Percentiles rank a stretch among this genome's conserved stretches.
phyloP scores from a whole-genome alignment of 2,113 vertebrate species.

The Cebidichthys violaceus region DNA sequence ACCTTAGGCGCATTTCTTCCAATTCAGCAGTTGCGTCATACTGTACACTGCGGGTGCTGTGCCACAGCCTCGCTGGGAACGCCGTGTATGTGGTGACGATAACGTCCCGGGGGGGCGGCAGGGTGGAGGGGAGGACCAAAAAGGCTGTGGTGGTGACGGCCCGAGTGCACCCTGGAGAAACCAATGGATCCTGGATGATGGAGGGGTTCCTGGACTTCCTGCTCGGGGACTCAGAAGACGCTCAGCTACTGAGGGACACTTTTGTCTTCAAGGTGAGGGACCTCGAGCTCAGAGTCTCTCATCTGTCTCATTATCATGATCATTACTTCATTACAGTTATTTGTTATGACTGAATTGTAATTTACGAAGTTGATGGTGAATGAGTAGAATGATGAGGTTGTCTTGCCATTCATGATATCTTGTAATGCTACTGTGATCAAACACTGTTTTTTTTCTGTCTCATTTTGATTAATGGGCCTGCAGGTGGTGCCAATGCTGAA shows the following conservation, averaged over 20 bases:
- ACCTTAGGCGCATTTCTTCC: constrained; percentile 80
- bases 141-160: constrained; percentile 90
- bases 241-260: constrained; percentile 87
- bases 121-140: constrained; percentile 71
- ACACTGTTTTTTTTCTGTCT: background rate
- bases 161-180: constrained; percentile 91
- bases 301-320: background rate
- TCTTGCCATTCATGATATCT: background rate
- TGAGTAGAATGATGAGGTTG: background rate
- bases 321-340: background rate
- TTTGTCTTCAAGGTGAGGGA: constrained; percentile 90
- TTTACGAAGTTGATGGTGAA: background rate
- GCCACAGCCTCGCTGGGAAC: constrained; percentile 92
- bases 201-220: constrained; percentile 91
- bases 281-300: background rate
- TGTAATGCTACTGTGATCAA: background rate
- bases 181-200: constrained; percentile 93
- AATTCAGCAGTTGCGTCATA: constrained; percentile 80
- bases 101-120: constrained; percentile 73
- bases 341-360: background rate
- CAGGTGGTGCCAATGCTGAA: constrained; percentile 95
- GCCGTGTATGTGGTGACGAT: constrained; percentile 88
- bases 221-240: constrained; percentile 86
- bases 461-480: background rate
- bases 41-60: constrained; percentile 87